These are phyloP conservation scores for Hyposmocoma kahamanoa DNA, from an alignment of 1,140 invertebrate species.

Conservation along the genomic window DNA sequence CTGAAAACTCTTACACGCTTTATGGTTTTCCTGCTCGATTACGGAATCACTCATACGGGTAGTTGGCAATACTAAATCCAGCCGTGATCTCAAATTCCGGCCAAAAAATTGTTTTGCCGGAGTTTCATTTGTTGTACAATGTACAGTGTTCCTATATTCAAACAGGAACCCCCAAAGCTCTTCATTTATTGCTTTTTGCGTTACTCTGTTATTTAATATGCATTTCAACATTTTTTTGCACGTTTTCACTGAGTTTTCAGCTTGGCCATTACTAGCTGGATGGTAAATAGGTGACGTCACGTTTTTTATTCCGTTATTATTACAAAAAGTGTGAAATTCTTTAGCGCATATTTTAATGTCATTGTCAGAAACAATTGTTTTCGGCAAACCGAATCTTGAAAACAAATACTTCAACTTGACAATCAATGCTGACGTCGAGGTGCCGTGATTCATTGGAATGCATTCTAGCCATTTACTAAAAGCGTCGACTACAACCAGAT, in stretches of 20 bases:
- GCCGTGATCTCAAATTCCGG: slow-evolving; percentile 3
- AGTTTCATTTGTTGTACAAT: slow-evolving; percentile 1
- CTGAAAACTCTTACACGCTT: not conserved
- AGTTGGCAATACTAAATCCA: not conserved
- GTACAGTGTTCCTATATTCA: slow-evolving; percentile 2
- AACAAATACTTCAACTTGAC: not conserved
- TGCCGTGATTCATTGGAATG: not conserved
- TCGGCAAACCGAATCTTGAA: not conserved
- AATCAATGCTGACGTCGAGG: not conserved
- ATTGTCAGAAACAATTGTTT: slow-evolving; percentile 4
- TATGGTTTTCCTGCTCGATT: not conserved
- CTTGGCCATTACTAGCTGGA: slow-evolving; percentile 2
- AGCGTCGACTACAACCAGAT: slow-evolving; percentile 1
- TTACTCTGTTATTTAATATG: not conserved
- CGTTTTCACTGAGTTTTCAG: slow-evolving; percentile 2
- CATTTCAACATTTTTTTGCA: not conserved
- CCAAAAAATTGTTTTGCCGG: slow-evolving; percentile 4
- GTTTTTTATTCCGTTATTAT: not conserved
- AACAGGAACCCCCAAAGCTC: not conserved
- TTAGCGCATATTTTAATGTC: not conserved
- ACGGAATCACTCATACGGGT: too few relatives aligned
- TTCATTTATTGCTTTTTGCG: not conserved
- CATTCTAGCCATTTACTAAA: slow-evolving; percentile 3
- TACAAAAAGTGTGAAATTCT: not conserved
- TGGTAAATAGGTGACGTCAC: not conserved